A percentile compares a stretch with the other conserved stretches of the same genome.
Conservation (phyloP, 2,113 vertebrate species). For the Ctenodactylus gundi region DNA sequence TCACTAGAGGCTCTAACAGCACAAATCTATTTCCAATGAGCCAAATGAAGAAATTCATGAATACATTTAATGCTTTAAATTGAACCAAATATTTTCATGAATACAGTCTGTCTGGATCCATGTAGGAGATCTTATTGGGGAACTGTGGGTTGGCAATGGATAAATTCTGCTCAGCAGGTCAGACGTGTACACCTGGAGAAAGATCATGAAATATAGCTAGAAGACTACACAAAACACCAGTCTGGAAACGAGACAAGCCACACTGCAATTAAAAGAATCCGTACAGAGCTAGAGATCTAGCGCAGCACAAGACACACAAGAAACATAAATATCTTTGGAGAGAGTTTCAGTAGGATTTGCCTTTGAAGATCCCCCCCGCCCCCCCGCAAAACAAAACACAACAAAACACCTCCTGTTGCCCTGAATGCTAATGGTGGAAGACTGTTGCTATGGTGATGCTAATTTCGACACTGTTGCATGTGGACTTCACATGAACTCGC, state of each 20-base stretch:
- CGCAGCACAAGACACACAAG: not conserved
- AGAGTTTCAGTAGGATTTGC: conserved; percentile 60
- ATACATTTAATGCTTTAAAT: conserved; percentile 43
- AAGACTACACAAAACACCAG: conserved; percentile 68
- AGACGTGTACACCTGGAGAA: conserved; percentile 72
- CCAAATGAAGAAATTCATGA: conserved; percentile 2
- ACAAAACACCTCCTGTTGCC: conserved; percentile 86
- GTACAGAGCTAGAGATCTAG: conserved; percentile 10
- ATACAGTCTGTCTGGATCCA: conserved; percentile 52
- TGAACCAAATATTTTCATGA: conserved; percentile 60
- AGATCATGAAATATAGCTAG: conserved; percentile 73
- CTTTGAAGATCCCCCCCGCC: conserved; percentile 74
- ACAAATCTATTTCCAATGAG: conserved; percentile 38
- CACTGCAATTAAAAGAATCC: conserved; percentile 36
- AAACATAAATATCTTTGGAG: conserved; percentile 70
- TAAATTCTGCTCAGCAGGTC: conserved; percentile 76
- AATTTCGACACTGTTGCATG: conserved; percentile 89
- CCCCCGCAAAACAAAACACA: conserved; percentile 83
- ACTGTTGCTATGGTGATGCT: conserved; percentile 89
- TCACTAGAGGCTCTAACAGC: conserved; percentile 39
- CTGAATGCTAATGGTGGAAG: conserved; percentile 89
- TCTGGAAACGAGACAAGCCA: conserved; percentile 22
- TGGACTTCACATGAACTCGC: conserved; percentile 89
- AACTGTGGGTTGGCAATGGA: conserved; percentile 76
- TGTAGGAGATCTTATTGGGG: conserved; percentile 50